Base-by-base conservation (phyloP, 2,797 vertebrate genomes). In the Sebastes diploproa region DNA sequence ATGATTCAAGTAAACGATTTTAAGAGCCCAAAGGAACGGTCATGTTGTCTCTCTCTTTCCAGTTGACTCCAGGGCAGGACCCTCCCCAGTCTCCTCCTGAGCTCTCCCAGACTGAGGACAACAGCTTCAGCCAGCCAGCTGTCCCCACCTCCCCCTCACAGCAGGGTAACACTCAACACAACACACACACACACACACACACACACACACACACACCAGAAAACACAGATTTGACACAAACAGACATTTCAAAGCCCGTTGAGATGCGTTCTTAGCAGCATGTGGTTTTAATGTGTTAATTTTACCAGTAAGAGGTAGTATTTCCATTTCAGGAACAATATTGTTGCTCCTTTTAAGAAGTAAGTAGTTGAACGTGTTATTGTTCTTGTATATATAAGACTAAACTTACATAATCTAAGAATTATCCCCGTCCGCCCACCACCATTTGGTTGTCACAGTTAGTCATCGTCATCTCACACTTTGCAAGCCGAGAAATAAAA, bases 51-150 rank as follows among this genome's bases (percentile, higher is more conserved):
- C 65, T 75, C 52, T 72, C 54, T 61, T 62, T 85, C 34, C 82
- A 99, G 98, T 94, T 99, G 89, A 96, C 97, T 90, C 96, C 98
- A 93, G 98, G 97, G 86, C 96, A 97, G 52, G 98, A 98, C 85
- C 95, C 96, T 92, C 97, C 97, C 8, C 96, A 97, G 67, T 92
- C 97, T 36, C 92, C 96, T 87, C 96, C 97, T 70, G 98, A 98
- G 89, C 95, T 95, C 11, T 90, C 97, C 23, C 95, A 95, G 9
- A 94, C 96, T 7, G 97, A 98, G 89, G 97, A 98, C 54, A 98
- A 98, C 72, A 95, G 97, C 86, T 98, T 97, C 62, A 97, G 69
- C 78, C 93, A 97, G 91, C 97, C 97, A 78, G 92, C 94, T 77
- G 96, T 97, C 80, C 97, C 98, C 76, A 97, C 97, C 80, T 98